Conservation (phyloP, 2,888 invertebrate genomes). For the Diadegma fenestrale region DNA sequence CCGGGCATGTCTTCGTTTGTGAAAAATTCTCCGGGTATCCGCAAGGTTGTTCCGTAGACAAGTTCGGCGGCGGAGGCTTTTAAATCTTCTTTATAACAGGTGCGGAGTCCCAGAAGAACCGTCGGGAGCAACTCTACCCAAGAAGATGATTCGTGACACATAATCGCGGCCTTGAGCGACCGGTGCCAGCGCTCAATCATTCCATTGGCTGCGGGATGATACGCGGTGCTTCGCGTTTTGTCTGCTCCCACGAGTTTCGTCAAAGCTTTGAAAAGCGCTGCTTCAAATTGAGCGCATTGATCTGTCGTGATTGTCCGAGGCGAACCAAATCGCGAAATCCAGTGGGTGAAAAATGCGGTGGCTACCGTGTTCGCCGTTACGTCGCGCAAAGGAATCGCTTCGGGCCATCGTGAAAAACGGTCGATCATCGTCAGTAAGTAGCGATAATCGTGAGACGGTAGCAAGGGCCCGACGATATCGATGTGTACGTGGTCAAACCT, state of each 20-base stretch:
- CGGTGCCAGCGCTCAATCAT: constrained; percentile 51
- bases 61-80: constrained; percentile 60
- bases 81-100: constrained; percentile 66
- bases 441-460: constrained; percentile 31
- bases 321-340: constrained; percentile 40
- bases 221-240: constrained; percentile 31
- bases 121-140: constrained; percentile 50
- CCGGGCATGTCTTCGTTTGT: background rate
- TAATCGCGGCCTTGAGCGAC: constrained; percentile 33
- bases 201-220: constrained; percentile 43
- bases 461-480: constrained; percentile 68
- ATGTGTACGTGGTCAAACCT: constrained; percentile 67
- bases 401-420: too few relatives aligned
- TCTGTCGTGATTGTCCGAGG: constrained; percentile 38
- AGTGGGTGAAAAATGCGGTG: constrained; percentile 31
- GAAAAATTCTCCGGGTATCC: constrained; percentile 43
- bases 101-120: constrained; percentile 18
- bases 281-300: constrained; percentile 40
- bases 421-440: too few relatives aligned
- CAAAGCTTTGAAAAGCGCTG: constrained; percentile 27
- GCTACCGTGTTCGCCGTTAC: constrained; percentile 58
- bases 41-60: constrained; percentile 47
- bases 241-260: constrained; percentile 6
- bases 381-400: constrained; percentile 61
- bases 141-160: constrained; percentile 7